These are phyloP conservation scores for Linepithema humile DNA, from an alignment of 1,140 invertebrate genomes.

Conservation along the genomic window DNA sequence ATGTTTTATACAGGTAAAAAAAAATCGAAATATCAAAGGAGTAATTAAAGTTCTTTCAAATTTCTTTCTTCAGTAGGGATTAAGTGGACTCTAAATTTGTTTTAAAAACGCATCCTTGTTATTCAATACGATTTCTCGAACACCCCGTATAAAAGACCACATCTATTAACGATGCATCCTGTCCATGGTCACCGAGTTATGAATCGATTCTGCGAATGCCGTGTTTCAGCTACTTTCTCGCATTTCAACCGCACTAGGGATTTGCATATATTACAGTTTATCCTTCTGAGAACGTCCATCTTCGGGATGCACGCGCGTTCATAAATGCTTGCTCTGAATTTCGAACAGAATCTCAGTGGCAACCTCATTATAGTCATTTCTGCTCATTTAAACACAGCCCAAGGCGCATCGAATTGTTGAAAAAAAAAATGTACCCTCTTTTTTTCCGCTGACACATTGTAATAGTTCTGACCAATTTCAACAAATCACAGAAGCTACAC, in stretches of 20 bases:
- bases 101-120: neutral
- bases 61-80: neutral
- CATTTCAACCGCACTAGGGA: constrained; percentile 76
- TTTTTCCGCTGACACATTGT: constrained; percentile 19
- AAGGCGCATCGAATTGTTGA: constrained; percentile 11
- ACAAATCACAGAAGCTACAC: neutral
- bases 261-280: constrained; percentile 85
- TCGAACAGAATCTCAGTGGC: constrained; percentile 72
- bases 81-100: neutral
- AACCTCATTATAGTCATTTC: constrained; percentile 63
- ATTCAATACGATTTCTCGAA: neutral
- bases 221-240: constrained; percentile 75
- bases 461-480: constrained; percentile 21
- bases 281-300: constrained; percentile 84
- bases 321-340: constrained; percentile 76
- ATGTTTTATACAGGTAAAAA: no score
- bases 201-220: constrained; percentile 81
- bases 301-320: constrained; percentile 77
- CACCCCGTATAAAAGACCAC: neutral
- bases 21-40: no score
- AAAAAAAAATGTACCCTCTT: neutral
- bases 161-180: constrained; percentile 40
- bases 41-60: neutral
- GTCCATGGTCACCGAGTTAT: constrained; percentile 58
- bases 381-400: constrained; percentile 48